These are phyloP conservation scores for Diaperis boleti DNA, from an alignment of 2,888 invertebrate species.

Conservation along the genomic window DNA sequence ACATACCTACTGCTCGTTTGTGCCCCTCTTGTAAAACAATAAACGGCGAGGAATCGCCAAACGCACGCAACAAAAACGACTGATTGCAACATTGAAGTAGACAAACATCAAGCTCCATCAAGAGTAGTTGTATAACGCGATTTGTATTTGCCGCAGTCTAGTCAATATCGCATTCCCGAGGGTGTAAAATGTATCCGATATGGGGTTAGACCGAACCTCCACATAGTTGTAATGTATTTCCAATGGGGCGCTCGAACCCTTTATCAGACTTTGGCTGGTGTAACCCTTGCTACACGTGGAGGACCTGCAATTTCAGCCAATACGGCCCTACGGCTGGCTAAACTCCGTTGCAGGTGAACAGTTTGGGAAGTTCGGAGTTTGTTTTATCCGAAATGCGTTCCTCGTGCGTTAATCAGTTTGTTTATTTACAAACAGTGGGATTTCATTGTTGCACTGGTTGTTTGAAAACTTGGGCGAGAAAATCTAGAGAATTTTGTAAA, in stretches of 20 bases:
- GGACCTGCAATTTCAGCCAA: constrained; percentile 3
- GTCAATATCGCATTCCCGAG: constrained; percentile 55
- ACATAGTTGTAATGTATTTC: constrained; percentile 59
- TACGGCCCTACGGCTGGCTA: constrained; percentile 12
- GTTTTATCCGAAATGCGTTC: constrained; percentile 24
- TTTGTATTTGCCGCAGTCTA: constrained; percentile 57
- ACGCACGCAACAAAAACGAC: constrained; percentile 24
- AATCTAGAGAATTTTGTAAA: no score
- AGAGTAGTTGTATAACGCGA: constrained; percentile 47
- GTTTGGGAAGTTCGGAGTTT: constrained; percentile 15
- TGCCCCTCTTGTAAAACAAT: constrained; percentile 17
- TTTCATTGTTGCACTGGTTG: constrained; percentile 12
- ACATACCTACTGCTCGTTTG: neutral
- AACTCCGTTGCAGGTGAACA: constrained; percentile 30
- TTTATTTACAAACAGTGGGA: constrained; percentile 26
- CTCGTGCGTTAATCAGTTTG: constrained; percentile 25
- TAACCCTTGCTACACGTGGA: constrained; percentile 27
- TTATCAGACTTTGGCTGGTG: constrained; percentile 29
- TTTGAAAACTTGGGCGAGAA: no score
- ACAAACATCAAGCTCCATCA: constrained; percentile 41
- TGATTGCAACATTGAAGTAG: constrained; percentile 35
- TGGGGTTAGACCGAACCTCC: constrained; percentile 53
- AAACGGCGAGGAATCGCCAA: constrained; percentile 9
- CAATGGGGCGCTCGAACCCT: constrained; percentile 53
- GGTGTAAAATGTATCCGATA: constrained; percentile 57